phyloP scores from a whole-genome alignment of 2,113 vertebrate species.

The Todiramphus saurophagus region DNA sequence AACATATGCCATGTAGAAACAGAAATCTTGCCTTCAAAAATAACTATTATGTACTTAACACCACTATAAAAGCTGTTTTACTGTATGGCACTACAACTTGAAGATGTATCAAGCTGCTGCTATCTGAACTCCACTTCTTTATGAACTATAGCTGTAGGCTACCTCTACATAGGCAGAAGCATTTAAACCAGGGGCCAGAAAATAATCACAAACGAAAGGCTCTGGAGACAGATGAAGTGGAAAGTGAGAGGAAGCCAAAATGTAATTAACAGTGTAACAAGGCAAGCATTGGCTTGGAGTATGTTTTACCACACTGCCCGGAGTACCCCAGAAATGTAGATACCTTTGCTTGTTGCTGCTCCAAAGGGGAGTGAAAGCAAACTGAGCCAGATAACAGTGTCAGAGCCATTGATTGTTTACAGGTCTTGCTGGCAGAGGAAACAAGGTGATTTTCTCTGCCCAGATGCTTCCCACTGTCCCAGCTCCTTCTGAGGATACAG shows the following conservation, averaged over 20 bases:
- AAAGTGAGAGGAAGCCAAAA: neutral
- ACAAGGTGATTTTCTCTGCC: neutral
- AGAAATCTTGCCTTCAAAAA: neutral
- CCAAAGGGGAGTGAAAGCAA: neutral
- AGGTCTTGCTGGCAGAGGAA: neutral
- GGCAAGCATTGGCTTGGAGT: neutral
- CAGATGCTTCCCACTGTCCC: neutral
- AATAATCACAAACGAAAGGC: neutral
- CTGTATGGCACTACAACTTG: neutral
- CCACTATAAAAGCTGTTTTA: neutral
- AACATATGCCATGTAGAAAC: neutral
- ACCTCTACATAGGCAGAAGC: neutral
- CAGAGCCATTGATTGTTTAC: neutral
- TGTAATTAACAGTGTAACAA: neutral
- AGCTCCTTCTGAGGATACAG: fast-evolving
- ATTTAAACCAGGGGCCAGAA: neutral
- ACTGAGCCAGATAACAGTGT: neutral
- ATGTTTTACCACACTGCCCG: neutral
- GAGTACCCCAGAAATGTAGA: neutral
- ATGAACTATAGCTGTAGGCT: neutral
- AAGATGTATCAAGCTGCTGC: neutral
- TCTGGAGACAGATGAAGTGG: neutral
- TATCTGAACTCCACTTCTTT: neutral
- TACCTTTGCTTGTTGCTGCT: neutral
- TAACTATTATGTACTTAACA: neutral